Percentiles rank a stretch among this genome's conserved stretches.
Conservation (phyloP, 2,797 vertebrate species). For the Glyptemys insculpta region DNA sequence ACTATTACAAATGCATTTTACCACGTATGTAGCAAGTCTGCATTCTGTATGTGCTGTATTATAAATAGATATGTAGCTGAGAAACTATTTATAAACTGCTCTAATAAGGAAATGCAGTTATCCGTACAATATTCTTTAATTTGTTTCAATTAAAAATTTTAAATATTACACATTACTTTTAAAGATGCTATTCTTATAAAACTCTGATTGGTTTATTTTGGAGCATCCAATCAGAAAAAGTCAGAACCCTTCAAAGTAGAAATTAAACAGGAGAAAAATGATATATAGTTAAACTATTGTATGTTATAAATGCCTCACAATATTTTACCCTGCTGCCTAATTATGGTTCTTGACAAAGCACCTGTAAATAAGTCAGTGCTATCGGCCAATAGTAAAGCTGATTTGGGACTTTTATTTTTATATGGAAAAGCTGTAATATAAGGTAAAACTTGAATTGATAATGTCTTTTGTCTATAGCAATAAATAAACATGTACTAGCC, state of each 20-base stretch:
- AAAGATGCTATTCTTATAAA: constrained; percentile 41
- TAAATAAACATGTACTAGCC: constrained; percentile 36
- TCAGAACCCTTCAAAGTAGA: background rate
- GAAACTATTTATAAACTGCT: constrained; percentile 81
- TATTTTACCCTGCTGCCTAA: constrained; percentile 46
- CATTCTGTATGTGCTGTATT: constrained; percentile 80
- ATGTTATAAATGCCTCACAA: background rate
- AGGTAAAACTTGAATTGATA: constrained; percentile 67
- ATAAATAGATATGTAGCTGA: constrained; percentile 74
- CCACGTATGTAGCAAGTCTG: constrained; percentile 67
- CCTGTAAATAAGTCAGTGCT: constrained; percentile 76
- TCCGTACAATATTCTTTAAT: constrained; percentile 66
- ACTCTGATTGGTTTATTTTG: constrained; percentile 25
- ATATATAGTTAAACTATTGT: constrained; percentile 35
- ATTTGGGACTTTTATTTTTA: constrained; percentile 81
- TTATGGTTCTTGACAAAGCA: constrained; percentile 56
- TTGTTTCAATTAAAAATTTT: constrained; percentile 67
- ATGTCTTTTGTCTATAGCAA: constrained; percentile 15
- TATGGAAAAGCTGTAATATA: constrained; percentile 81
- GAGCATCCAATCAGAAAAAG: background rate
- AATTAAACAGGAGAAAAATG: background rate
- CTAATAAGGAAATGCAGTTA: constrained; percentile 61
- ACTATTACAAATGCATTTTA: constrained; percentile 65
- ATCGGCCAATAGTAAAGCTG: constrained; percentile 61
- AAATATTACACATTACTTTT: constrained; percentile 61